Base-by-base conservation (phyloP, 2,888 invertebrate species). In the Arenicola marina region DNA sequence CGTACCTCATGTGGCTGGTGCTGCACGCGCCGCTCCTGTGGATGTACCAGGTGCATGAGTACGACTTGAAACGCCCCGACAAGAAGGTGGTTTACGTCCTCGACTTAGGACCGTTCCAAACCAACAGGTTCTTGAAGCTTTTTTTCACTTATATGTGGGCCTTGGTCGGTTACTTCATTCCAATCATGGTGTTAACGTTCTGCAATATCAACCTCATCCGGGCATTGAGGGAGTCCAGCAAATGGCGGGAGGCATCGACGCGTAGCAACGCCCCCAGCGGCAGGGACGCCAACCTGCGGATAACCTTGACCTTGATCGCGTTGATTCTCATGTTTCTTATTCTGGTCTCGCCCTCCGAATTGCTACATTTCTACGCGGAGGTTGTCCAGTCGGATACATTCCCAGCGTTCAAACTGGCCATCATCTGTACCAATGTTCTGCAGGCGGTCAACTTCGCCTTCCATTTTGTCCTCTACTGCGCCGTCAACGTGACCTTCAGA, bases 251-350 rank as follows among this genome's bases (percentile, higher is more conserved):
- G 4, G 7, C 18, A 4, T 31, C 51, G 4, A 51, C 29, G 51
- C 48, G 34, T 3, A 24, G 21, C 26, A 44, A 18, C 31, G 7
- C 44, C 11, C 26, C 4, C 7, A 11, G 7, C 4, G 31, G 61
- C 4, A 29, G 61, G 3, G 56, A 61, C 21, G 51, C 24, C 11
- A 61, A 53, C 38, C 32, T 38, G n/a, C 51, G 61, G 26, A 78
- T 80, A 1, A 80, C 80, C 1, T 75, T 77, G 29, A 79, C 80
- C 0, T 67, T 80, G n/a, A 75, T 80, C 18, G 75, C 77, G 0
- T 75, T 79, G 18, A 75, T 80, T 18, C 69, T 79, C 4, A 67
- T 79, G 53, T 80, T 79, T 62, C 71, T 80, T 0, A 69, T 78
- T 38, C 69, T 80, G 11, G 78, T 79, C 4, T 79, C 78, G 1